Conservation (phyloP, 2,888 invertebrate species). For the Hemithea aestivaria region DNA sequence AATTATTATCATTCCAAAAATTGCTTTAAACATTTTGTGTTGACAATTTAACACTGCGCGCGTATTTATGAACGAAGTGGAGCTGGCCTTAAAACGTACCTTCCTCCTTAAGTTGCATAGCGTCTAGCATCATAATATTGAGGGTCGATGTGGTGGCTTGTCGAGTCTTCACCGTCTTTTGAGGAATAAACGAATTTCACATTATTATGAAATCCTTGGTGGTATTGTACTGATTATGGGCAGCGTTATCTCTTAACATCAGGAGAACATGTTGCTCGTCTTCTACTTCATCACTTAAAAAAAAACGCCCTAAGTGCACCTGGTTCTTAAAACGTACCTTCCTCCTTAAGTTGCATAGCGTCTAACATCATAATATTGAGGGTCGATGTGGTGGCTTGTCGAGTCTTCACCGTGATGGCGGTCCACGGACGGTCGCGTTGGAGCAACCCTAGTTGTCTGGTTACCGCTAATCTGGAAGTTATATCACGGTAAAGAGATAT, state of each 20-base stretch:
- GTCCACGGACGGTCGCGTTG: slow-evolving; percentile 80
- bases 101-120: slow-evolving; percentile 78
- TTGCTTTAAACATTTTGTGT: too few species aligned
- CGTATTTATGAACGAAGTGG: too few species aligned
- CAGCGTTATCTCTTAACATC: too few species aligned
- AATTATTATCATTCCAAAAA: too few species aligned
- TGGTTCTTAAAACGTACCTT: slow-evolving; percentile 52
- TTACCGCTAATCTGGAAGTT: slow-evolving; percentile 55
- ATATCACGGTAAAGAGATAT: too few species aligned
- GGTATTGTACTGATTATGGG: too few species aligned
- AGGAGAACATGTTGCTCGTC: too few species aligned
- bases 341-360: slow-evolving; percentile 76
- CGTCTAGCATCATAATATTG: slow-evolving; percentile 76
- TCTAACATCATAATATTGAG: slow-evolving; percentile 78
- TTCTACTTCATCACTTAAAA: too few species aligned
- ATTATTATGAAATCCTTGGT: too few species aligned
- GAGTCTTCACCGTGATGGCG: slow-evolving; percentile 82
- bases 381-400: slow-evolving; percentile 80
- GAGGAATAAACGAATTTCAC: too few species aligned
- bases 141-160: slow-evolving; percentile 81
- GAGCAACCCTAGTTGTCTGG: slow-evolving; percentile 71
- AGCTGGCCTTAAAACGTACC: slow-evolving; percentile 39
- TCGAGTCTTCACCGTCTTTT: slow-evolving; percentile 81
- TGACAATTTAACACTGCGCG: too few species aligned
- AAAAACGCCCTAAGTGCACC: too few species aligned